These are phyloP conservation scores for Cenopis cana DNA, from an alignment of 2,888 invertebrate species.

Conservation along the genomic window DNA sequence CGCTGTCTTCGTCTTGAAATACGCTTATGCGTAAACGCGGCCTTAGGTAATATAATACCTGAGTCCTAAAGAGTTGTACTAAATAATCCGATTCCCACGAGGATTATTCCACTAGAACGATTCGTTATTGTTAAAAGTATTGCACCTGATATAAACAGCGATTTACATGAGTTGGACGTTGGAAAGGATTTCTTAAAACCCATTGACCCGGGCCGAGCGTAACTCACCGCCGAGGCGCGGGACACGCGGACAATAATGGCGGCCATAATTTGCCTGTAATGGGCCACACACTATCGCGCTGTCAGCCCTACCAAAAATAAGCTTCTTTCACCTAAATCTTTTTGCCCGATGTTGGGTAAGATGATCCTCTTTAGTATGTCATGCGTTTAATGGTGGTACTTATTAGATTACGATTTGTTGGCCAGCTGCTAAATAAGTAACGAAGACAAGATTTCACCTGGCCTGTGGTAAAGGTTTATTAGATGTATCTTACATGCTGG, in stretches of 20 bases:
- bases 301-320: slow-evolving; percentile 81
- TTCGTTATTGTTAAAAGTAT: slow-evolving; percentile 30
- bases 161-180: slow-evolving; percentile 50
- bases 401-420: slow-evolving; percentile 33
- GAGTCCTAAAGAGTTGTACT: too few relatives aligned
- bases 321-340: slow-evolving; percentile 72
- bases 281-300: slow-evolving; percentile 83
- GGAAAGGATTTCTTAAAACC: slow-evolving; percentile 75
- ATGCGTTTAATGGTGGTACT: slow-evolving; percentile 39
- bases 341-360: slow-evolving; percentile 46
- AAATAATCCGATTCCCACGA: not conserved
- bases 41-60: too few relatives aligned
- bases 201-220: slow-evolving; percentile 76
- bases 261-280: slow-evolving; percentile 82
- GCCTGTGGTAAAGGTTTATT: too few relatives aligned
- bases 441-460: too few relatives aligned
- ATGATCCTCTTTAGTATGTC: slow-evolving; percentile 43
- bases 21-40: too few relatives aligned
- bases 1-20: too few relatives aligned
- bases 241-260: slow-evolving; percentile 81
- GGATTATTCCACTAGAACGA: slow-evolving; percentile 6
- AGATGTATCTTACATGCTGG: too few relatives aligned
- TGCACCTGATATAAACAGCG: slow-evolving; percentile 46
- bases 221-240: slow-evolving; percentile 74
- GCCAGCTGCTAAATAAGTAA: not conserved